Conservation (phyloP, 1,140 invertebrate species). For the Heliconius himera region DNA sequence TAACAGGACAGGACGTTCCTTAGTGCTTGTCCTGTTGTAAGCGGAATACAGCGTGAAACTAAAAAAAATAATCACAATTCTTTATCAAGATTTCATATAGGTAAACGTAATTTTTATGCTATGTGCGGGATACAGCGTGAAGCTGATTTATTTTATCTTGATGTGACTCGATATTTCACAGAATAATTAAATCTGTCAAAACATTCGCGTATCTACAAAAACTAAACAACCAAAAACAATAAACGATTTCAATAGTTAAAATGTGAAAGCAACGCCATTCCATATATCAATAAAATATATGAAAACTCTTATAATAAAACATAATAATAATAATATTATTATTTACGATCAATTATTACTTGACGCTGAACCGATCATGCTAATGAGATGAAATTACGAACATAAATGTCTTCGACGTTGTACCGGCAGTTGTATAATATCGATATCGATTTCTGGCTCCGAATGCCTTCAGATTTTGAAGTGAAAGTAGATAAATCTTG, state of each 20-base stretch:
- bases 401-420: slow-evolving; percentile 23
- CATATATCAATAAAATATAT: neutral
- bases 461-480: slow-evolving; percentile 34
- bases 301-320: slow-evolving; percentile 12
- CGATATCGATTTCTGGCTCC: slow-evolving; percentile 32
- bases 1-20: too few species aligned
- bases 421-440: slow-evolving; percentile 26
- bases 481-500: slow-evolving; percentile 35
- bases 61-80: too few species aligned
- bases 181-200: neutral
- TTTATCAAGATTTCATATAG: too few species aligned
- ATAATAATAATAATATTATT: slow-evolving; percentile 5
- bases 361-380: slow-evolving; percentile 18
- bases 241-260: neutral
- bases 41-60: too few species aligned
- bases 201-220: neutral
- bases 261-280: neutral
- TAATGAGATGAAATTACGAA: slow-evolving; percentile 37
- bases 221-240: neutral
- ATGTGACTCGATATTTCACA: neutral
- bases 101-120: too few species aligned
- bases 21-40: too few species aligned
- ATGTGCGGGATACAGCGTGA: too few species aligned
- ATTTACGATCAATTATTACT: slow-evolving; percentile 10
- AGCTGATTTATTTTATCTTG: too few species aligned